Base-by-base conservation (phyloP, 64 coral and sea anemone species). In the Montipora cactus region DNA sequence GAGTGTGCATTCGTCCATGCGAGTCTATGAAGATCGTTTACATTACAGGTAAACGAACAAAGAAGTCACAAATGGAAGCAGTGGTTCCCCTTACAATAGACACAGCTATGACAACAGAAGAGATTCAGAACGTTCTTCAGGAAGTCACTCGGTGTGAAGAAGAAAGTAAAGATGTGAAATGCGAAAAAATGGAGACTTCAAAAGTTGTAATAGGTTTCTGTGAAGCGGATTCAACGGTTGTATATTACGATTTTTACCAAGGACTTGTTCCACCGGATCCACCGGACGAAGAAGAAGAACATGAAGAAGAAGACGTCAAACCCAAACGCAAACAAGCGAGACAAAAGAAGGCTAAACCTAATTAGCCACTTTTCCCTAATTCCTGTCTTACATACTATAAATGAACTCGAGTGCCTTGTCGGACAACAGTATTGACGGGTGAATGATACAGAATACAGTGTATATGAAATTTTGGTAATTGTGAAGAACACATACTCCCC, bases 141-240 rank as follows among this genome's bases (percentile, higher is more conserved):
- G 87, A 96, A 58, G 85, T 93, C 22, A 93, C 77, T 87, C 64
- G 15, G 20, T 81, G 81, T 44, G 90, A 93, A 83, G 49, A 84
- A 23, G 91, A 92, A 44, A 76, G 67, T 5, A 57, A 15, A 74
- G 79, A 57, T 45, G 23, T 73, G 18, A 53, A 7, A 14, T 19
- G 7, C 57, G 80, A 59, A 21, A 7, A 8, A 37, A 59, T 58
- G 73, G 86, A 8, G 23, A 51, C 15, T 25, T 19, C 79, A 37
- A 89, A 62, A 25, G 91, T 96, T 8, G 89, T 73, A 23, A 75
- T 93, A 47, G 95, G 90, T 72, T 89, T 96, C 45, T 84, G 87
- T 23, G 95, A 96, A 67, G 79, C 90, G 1, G 91, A 92, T 93
- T 96, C 95, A 20, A 96, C 95, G 2, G 72, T 96, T 16, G 95